Percentiles rank a stretch among this genome's conserved stretches.
These are phyloP conservation scores for Penaeus vannamei DNA, from an alignment of 1,140 invertebrate species.

Conservation along the genomic window DNA sequence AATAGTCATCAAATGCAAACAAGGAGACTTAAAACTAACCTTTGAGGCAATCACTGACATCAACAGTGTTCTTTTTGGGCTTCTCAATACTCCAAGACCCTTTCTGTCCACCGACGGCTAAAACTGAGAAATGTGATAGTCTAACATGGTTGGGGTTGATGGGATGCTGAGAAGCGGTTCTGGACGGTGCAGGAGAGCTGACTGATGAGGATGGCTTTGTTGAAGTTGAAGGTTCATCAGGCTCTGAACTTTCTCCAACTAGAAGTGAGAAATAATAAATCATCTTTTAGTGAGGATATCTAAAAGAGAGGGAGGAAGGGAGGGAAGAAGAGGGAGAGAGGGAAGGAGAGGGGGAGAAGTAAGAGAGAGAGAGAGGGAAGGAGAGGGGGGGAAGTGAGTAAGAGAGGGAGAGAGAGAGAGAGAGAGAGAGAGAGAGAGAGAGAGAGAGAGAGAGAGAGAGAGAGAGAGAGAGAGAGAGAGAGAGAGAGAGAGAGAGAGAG, in stretches of 20 bases:
- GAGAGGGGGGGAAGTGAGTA: too few relatives aligned
- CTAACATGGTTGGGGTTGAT: conserved; percentile 62
- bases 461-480: too few relatives aligned
- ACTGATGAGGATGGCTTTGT: conserved; percentile 13
- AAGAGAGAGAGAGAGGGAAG: not conserved
- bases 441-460: too few relatives aligned
- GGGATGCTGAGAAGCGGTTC: conserved; percentile 21
- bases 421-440: too few relatives aligned
- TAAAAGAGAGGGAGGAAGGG: too few relatives aligned
- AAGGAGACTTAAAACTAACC: conserved; percentile 31
- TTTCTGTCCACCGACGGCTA: conserved; percentile 74
- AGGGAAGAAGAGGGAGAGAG: too few relatives aligned
- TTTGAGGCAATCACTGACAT: conserved; percentile 35
- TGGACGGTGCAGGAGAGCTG: not conserved
- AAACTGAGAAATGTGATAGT: conserved; percentile 64
- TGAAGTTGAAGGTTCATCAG: conserved; percentile 23
- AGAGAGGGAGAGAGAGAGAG: too few relatives aligned
- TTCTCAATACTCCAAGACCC: conserved; percentile 83
- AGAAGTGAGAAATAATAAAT: not conserved
- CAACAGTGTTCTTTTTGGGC: conserved; percentile 72
- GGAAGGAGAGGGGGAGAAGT: too few relatives aligned
- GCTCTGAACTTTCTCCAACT: not conserved
- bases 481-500: too few relatives aligned
- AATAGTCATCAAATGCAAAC: not conserved
- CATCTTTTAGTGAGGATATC: not conserved